Evolutionary conservation across 2,888 invertebrate genomes (phyloP), one percentile per base, ranked within the genome.

Genomic region (Philaethria dido): DNA sequence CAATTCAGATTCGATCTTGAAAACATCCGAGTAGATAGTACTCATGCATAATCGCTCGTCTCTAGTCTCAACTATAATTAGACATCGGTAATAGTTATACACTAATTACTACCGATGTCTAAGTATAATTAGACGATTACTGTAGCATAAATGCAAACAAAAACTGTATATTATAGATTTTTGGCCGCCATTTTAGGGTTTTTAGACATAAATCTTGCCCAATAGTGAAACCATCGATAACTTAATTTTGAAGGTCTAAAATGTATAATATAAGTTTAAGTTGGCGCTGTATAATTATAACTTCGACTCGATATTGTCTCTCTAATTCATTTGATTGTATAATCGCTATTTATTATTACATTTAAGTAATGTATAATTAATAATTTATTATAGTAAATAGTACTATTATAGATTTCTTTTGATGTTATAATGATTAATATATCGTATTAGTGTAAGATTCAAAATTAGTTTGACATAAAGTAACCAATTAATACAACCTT

Each of bases 311-410:
- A 90, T 92, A 90, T 91, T 89, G 89, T 87, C 90, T 91, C 89
- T 91, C 89, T 92, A 85, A 85, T 85, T 86, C 74, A 78, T 83
- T 91, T 89, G 81, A 85, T 86, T 86, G 80, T 89, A 86, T 92
- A 90, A 89, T 91, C 88, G 82, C 88, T 92, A 92, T 91, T 92
- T 92, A 92, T 92, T 91, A 87, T 87, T 88, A 90, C 80, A 88
- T 88, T 88, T 91, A 91, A 89, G 90, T 92, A 90, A 90, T 81
- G 86, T 89, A 88, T 90, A 86, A 82, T 80, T 80, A 87, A 88
- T 91, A 89, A 90, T 92, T 92, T 90, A 91, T 90, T 89, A 80
- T 89, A 87, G 83, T 87, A 82, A 87, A 88, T 89, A 88, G 83
- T 86, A 82, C 83, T 78, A 76, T 77, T 86, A 86, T 90, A 91